Evolutionary conservation across 1,140 invertebrate genomes (phyloP), one percentile per base, ranked within the genome.

Genomic region (Berghia stephanieae): DNA sequence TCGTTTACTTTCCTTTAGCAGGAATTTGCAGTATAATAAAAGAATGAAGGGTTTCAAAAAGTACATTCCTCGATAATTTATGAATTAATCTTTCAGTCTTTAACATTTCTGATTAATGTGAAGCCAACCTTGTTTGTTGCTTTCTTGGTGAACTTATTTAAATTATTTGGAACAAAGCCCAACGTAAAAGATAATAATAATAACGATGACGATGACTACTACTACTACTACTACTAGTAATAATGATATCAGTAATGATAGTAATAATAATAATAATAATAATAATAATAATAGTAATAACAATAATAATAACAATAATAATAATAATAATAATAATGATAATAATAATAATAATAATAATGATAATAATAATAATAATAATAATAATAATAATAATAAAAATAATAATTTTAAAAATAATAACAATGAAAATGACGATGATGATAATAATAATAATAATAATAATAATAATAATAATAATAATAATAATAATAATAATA

Each of bases 391-490:
- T 38, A 52, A 0, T 49, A 52, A 24, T 31, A 55, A 27, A 49
- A 73, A 27, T 0, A 31, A 13, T 49, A 73, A n/a, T 73, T n/a
- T 42, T 73, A 55, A 38, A 31, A 55, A 18, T 73, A 1, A n/a
- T n/a, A n/a, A n/a, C n/a, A n/a, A n/a, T n/a, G n/a, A n/a, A n/a
- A n/a, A n/a, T n/a, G n/a, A n/a, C 27, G 40, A 3, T 31, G 38
- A 1, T 0, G 38, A 2, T 3, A 43, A 27, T 72, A 72, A 24
- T 52, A 46, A 44, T 46, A 72, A 44, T 49, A 49, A 3, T 72
- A 72, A 44, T 72, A 49, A 36, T 72, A 52, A 16, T 46, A 43
- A 16, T 72, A 44, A 44, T 72, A 49, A 44, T 4, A 72, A 46
- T 2, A 72, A 36, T 55, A 72, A 46, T 55, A 52, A 24, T 2